A percentile compares a stretch with the other conserved stretches of the same genome.
Conservation (phyloP, 1,140 invertebrate species). For the Lamellibrachia luymesi region DNA sequence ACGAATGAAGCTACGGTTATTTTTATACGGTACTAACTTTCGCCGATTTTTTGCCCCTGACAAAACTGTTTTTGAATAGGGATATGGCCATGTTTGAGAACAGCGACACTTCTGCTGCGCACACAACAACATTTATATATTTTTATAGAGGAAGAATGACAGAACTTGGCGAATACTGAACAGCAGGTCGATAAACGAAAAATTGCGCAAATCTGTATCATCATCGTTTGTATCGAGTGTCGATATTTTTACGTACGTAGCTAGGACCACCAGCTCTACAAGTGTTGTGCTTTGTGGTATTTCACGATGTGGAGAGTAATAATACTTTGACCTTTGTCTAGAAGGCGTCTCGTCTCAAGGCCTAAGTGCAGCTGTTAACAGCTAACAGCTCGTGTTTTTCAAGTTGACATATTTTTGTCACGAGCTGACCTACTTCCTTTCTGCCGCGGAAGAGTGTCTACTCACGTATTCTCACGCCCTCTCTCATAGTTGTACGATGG, state of each 20-base stretch:
- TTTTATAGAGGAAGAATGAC: background rate
- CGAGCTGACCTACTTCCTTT: background rate
- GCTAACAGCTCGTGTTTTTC: background rate
- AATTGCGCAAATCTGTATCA: background rate
- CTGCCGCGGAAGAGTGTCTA: too few species aligned
- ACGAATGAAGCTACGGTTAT: too few species aligned
- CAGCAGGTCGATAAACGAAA: background rate
- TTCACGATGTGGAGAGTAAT: background rate
- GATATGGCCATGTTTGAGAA: too few species aligned
- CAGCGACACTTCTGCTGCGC: background rate
- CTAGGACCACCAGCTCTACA: background rate
- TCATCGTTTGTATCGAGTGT: background rate
- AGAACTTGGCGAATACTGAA: background rate
- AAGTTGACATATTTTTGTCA: background rate
- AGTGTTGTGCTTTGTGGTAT: background rate
- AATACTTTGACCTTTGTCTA: background rate
- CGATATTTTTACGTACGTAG: background rate
- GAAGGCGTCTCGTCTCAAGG: background rate
- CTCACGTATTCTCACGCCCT: background rate
- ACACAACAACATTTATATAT: too few species aligned
- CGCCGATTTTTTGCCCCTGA: too few species aligned
- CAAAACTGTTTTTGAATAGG: too few species aligned
- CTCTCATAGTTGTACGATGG: background rate
- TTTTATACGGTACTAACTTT: too few species aligned
- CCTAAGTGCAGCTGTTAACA: background rate